Percentiles rank a stretch among this genome's conserved stretches.
phyloP scores from a whole-genome alignment of 2,113 vertebrate genomes.

The Ia io region DNA sequence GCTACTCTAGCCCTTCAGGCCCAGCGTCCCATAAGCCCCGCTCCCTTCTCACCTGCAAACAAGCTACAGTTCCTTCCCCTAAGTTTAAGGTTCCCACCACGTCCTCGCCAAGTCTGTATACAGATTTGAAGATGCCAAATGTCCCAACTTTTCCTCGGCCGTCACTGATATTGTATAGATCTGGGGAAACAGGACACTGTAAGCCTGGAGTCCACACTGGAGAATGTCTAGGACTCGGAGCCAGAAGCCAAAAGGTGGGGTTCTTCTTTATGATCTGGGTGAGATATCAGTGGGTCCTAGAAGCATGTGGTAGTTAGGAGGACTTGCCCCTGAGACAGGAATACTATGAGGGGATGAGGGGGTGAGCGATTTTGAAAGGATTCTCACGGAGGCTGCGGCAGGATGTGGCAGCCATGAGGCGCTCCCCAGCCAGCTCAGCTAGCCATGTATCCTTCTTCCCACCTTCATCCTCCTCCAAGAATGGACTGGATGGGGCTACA shows the following conservation, averaged over 20 bases:
- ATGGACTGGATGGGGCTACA: constrained; percentile 95
- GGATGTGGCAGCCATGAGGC: constrained; percentile 95
- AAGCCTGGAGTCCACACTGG: neutral
- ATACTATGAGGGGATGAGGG: neutral
- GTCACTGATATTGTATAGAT: constrained; percentile 97
- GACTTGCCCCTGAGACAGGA: neutral
- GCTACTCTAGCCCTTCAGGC: neutral
- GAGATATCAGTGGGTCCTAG: neutral
- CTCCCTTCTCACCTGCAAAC: constrained; percentile 89
- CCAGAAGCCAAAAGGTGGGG: neutral
- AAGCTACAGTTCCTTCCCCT: constrained; percentile 95
- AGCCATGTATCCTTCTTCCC: constrained; percentile 91
- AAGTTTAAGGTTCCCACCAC: constrained; percentile 95
- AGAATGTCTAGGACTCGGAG: neutral
- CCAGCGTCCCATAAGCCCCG: neutral
- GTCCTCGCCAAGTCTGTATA: constrained; percentile 97
- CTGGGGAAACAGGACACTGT: constrained; percentile 74
- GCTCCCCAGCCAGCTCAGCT: constrained; percentile 92
- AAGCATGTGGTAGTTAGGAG: neutral
- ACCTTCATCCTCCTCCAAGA: constrained; percentile 94
- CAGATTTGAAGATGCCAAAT: constrained; percentile 96
- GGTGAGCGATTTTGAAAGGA: neutral
- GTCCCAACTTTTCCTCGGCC: constrained; percentile 94
- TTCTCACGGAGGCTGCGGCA: constrained; percentile 88
- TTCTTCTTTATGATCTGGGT: neutral